A percentile compares a stretch with the other conserved stretches of the same genome.
Conservation (phyloP, 1,140 invertebrate species). For the Bradysia coprophila region DNA sequence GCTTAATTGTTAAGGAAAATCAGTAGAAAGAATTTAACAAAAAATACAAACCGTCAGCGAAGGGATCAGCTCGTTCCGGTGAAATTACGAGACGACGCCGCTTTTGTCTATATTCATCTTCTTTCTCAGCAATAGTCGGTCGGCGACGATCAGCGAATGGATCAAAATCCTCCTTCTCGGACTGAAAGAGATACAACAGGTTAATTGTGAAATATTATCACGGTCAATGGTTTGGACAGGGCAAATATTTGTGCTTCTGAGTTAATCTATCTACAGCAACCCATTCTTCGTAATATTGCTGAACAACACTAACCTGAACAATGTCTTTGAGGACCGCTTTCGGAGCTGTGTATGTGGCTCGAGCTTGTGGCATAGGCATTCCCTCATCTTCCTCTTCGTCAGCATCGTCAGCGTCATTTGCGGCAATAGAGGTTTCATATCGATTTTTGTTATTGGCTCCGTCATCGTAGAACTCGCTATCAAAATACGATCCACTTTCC, state of each 20-base stretch:
- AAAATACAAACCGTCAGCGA: conserved; percentile 76
- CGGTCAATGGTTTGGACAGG: no score
- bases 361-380: conserved; percentile 42
- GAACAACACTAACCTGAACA: conserved; percentile 54
- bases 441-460: conserved; percentile 44
- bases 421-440: conserved; percentile 87
- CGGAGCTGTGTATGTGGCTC: conserved; percentile 68
- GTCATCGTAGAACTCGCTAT: conserved; percentile 84
- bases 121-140: conserved; percentile 82
- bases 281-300: neutral
- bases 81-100: conserved; percentile 83
- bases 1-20: no score
- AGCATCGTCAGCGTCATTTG: conserved; percentile 78
- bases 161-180: conserved; percentile 76
- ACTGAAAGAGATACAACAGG: conserved; percentile 31
- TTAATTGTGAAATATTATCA: neutral
- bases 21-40: conserved; percentile 6
- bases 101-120: conserved; percentile 90
- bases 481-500: conserved; percentile 75
- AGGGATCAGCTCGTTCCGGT: conserved; percentile 89
- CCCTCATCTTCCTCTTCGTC: conserved; percentile 74
- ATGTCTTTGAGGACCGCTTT: conserved; percentile 70
- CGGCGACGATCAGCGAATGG: conserved; percentile 85
- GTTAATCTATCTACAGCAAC: neutral
- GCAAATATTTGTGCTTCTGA: no score